Evolutionary conservation across 2,113 vertebrate species (phyloP), one percentile per base, ranked within the genome.

Genomic region (Hippocampus guttulatus): DNA sequence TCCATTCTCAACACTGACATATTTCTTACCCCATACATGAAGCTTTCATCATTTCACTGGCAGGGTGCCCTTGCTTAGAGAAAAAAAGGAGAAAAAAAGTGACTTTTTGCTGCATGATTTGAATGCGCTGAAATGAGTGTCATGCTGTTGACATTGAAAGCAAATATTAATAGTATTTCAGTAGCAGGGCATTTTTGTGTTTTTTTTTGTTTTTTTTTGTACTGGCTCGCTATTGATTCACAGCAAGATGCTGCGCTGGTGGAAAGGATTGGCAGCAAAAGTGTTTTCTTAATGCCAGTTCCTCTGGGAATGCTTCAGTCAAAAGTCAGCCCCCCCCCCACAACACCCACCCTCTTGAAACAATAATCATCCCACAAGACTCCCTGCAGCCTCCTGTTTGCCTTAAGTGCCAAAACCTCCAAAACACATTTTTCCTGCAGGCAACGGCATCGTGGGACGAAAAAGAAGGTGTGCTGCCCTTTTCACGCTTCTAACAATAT

Each of bases 221-320:
- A 54, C 1, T 71, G 45, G 30, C 11, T 27, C 58, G 14, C 14
- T 10, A 86, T 84, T 81, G 84, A 83, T 85, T 89, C 79, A 80
- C 54, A 73, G 67, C 63, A 67, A 64, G 71, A 68, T 81, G 40
- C 57, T 5, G 27, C 62, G 25, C 47, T 71, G 72, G 78, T 71
- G 70, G 84, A 76, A 81, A 78, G 65, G 78, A 80, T 77, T 74
- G 70, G 78, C 76, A 83, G 71, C 38, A 62, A 61, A 72, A 84
- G 73, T 81, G 77, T 83, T 83, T 83, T 79, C 65, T 78, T 49
- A 47, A 58, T n/a, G 68, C 62, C 58, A 25, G 30, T 79, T 81
- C 65, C 43, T 23, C 0, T 67, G 68, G 72, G 72, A 80, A 83
- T 68, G 33, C 14, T 65, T 77, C 69, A 55, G 67, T 83, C 71